phyloP scores from a whole-genome alignment of 1,140 invertebrate species.

The Mycetomoellerius zeteki region DNA sequence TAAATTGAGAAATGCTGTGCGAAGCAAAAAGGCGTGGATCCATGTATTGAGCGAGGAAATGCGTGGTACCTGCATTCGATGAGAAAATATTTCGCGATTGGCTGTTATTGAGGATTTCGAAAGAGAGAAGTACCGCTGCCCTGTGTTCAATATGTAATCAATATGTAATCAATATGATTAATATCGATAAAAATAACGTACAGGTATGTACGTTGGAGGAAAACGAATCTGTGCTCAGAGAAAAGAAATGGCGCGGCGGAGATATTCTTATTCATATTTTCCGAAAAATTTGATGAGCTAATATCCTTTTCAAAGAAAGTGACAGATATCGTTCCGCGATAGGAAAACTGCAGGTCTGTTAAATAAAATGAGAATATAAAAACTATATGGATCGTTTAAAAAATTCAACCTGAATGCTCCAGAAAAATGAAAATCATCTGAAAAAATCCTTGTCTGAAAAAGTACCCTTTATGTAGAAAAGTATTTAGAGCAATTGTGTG shows the following conservation, averaged over 20 bases:
- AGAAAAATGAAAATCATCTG: neutral
- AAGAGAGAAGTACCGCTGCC: neutral
- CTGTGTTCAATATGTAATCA: neutral
- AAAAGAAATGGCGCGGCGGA: too few relatives aligned
- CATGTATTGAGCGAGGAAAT: neutral
- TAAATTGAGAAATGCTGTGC: neutral
- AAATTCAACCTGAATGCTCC: neutral
- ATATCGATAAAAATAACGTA: slow-evolving; percentile 2
- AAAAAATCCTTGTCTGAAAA: neutral
- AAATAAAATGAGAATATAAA: neutral
- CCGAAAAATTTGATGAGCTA: neutral
- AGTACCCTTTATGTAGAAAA: neutral
- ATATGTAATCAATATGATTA: slow-evolving; percentile 1
- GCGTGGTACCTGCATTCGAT: neutral
- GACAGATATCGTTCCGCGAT: neutral
- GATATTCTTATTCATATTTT: neutral
- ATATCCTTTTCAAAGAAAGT: neutral
- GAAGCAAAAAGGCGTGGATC: neutral
- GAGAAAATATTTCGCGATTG: slow-evolving; percentile 5
- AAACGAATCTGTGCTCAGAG: neutral
- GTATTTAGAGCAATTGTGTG: neutral
- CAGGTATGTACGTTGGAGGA: neutral
- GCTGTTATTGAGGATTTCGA: neutral
- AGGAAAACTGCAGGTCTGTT: neutral
- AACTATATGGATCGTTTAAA: neutral